Conservation (phyloP, 2,113 vertebrate genomes). For the Bubo scandiacus region DNA sequence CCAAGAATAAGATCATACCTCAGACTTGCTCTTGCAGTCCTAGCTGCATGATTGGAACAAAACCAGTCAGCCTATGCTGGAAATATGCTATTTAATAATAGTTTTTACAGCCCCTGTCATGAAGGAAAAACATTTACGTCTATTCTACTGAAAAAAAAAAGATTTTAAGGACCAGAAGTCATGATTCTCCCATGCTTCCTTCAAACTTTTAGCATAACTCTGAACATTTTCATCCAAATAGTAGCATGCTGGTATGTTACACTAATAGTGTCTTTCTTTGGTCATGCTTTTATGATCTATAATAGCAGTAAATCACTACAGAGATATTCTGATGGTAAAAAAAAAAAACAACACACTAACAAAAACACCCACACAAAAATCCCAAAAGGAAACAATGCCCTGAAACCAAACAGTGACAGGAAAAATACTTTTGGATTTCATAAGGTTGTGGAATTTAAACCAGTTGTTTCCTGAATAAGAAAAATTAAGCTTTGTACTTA, state of each 20-base stretch:
- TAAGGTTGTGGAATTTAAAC: constrained; percentile 17
- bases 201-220: background rate
- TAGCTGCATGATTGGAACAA: background rate
- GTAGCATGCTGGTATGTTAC: background rate
- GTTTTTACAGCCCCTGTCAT: background rate
- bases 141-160: background rate
- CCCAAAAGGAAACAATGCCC: rapidly evolving
- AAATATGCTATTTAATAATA: background rate
- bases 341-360: background rate
- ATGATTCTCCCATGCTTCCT: background rate
- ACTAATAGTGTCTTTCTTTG: constrained; percentile 3
- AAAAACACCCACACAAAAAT: too few species aligned
- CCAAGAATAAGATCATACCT: background rate
- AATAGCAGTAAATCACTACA: constrained; percentile 35
- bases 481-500: background rate
- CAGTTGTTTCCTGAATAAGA: background rate
- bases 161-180: background rate
- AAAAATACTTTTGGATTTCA: constrained; percentile 24
- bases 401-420: constrained; percentile 3
- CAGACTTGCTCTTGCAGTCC: background rate
- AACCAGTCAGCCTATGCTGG: background rate
- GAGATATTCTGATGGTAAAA: background rate
- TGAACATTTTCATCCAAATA: background rate
- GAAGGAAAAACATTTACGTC: background rate
- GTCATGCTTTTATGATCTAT: constrained; percentile 28